phyloP scores from a whole-genome alignment of 2,888 invertebrate genomes.

The Ferrisia virgata region DNA sequence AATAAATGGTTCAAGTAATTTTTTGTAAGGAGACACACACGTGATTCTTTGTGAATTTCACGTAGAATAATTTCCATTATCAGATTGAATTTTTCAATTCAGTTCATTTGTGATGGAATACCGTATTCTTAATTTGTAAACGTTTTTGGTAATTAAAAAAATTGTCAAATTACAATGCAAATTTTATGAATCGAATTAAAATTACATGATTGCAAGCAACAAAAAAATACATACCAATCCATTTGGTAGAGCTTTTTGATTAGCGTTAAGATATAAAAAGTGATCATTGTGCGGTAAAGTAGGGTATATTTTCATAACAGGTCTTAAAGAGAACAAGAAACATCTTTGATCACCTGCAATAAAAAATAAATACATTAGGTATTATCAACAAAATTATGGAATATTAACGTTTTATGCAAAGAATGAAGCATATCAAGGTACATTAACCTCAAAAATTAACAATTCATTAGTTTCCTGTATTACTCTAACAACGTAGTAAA shows the following conservation, averaged over 20 bases:
- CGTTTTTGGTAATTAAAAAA: too few relatives aligned
- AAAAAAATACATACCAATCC: conserved; percentile 59
- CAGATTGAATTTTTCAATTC: neutral
- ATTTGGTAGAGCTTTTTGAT: conserved; percentile 91
- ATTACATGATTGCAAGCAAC: too few relatives aligned
- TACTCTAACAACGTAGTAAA: neutral
- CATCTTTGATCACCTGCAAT: conserved; percentile 54
- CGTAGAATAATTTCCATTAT: neutral
- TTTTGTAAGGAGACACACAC: neutral
- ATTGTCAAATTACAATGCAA: too few relatives aligned
- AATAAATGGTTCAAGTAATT: neutral
- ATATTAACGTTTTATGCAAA: too few relatives aligned
- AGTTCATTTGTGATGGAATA: too few relatives aligned
- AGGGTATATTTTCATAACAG: conserved; percentile 73
- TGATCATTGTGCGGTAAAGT: conserved; percentile 82
- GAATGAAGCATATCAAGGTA: neutral
- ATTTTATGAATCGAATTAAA: too few relatives aligned
- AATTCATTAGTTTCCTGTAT: neutral
- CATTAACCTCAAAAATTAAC: neutral
- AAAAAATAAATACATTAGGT: too few relatives aligned
- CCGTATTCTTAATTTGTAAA: too few relatives aligned
- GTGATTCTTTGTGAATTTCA: neutral
- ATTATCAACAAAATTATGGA: too few relatives aligned
- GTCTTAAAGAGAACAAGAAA: conserved; percentile 80
- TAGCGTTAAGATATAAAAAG: conserved; percentile 87